Base-by-base conservation (phyloP, 2,797 vertebrate genomes). In the Gymnothorax javanicus region DNA sequence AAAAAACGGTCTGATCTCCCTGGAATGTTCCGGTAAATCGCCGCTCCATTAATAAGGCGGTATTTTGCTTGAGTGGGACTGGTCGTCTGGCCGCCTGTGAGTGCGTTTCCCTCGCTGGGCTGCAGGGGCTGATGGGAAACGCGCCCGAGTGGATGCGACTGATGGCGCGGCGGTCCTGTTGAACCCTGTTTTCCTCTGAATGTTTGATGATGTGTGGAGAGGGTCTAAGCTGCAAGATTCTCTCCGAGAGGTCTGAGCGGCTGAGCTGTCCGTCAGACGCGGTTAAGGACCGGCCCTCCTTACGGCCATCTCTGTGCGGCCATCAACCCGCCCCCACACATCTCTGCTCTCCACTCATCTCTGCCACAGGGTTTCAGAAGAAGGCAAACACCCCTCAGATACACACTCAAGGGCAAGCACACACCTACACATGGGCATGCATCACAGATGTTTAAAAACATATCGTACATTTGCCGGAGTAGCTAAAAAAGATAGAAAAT, bases 181-280 rank as follows among this genome's bases (percentile, higher is more conserved):
- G 82, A 52, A 62, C 84, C 85, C 82, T 12, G 89, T 69, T 91
- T 85, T 67, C 85, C 88, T 88, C 93, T 94, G 93, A 95, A 93
- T 94, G 90, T 93, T 93, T 95, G 88, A 94, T 93, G 83, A 52
- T 13, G 90, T 89, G 81, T 43, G n/a, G 89, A 89, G 90, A 88
- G 43, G 33, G 33, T 43, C 33, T 43, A 43, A 43, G 33, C 2
- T 43, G 33, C 33, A 2, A 43, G 33, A 43, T 2, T 43, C 33
- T 43, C 33, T 43, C 33, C 33, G 33, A 43, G 33, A 43, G 33
- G 33, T 2, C 33, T 43, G 33, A 43, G 33, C 33, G 33, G 57
- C 91, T 9, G 58, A 9, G 59, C 82, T 59, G 91, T 73, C 89
- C 92, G 86, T 91, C 87, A 62, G 89, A 90, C 88, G 84, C 2